Conservation (phyloP, 2,113 vertebrate genomes). For the Bambusicola thoracicus region DNA sequence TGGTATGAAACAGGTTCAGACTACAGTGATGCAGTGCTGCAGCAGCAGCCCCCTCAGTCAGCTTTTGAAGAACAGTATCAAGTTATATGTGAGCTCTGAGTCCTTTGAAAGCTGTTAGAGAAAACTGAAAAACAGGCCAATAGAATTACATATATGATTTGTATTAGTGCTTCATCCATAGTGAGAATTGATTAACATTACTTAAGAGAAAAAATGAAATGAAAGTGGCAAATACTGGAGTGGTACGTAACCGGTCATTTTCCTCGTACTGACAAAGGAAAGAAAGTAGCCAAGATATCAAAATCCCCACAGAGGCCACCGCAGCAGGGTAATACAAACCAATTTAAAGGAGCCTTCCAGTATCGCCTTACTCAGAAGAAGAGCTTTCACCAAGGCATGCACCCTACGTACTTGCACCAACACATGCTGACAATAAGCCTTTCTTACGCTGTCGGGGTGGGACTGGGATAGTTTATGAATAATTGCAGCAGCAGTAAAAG, state of each 20-base stretch:
- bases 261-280: neutral
- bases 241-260: neutral
- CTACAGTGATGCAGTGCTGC: neutral
- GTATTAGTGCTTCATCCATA: neutral
- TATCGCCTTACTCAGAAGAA: neutral
- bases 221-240: neutral
- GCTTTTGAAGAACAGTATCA: neutral
- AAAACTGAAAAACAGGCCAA: neutral
- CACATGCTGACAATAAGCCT: neutral
- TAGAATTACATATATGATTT: neutral
- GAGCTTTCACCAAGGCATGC: neutral
- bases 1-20: too few relatives aligned
- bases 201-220: neutral
- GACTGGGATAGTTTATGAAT: slow-evolving; percentile 9
- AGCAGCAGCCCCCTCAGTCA: neutral
- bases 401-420: neutral
- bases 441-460: neutral
- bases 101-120: neutral
- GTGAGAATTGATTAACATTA: neutral
- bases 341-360: neutral
- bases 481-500: slow-evolving; percentile 31
- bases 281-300: neutral
- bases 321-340: neutral
- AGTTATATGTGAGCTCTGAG: neutral
- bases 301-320: neutral